Evolutionary conservation across 2,113 vertebrate species (phyloP).

Genomic region (Fukomys damarensis): DNA sequence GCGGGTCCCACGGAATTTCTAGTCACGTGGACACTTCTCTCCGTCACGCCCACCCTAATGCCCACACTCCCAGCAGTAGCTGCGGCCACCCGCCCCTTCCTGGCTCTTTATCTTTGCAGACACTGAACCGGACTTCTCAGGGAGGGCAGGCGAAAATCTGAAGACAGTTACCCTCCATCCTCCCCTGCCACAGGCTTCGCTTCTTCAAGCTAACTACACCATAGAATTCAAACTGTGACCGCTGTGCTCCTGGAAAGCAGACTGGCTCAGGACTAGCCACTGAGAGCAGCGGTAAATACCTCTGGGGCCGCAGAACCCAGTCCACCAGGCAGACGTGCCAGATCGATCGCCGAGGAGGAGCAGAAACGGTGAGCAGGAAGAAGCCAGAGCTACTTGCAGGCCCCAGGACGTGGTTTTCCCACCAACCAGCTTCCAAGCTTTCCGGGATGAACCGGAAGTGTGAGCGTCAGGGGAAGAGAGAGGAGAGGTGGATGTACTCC

Average conservation of each 20-base stretch:
- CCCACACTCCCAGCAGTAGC: accelerated
- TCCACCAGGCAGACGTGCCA: not conserved
- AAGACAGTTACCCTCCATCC: not conserved
- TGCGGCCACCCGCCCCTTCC: not conserved
- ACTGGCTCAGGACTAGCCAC: not conserved
- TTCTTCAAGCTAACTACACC: not conserved
- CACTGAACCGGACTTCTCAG: not conserved
- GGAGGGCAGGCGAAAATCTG: not conserved
- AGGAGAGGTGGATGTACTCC: too few relatives aligned
- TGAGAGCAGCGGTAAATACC: not conserved
- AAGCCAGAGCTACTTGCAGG: accelerated
- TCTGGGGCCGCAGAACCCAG: not conserved
- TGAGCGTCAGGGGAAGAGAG: not conserved
- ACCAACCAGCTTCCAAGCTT: accelerated
- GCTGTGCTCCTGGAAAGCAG: not conserved
- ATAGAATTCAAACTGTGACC: not conserved
- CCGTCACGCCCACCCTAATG: not conserved
- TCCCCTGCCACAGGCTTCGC: not conserved
- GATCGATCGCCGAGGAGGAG: not conserved
- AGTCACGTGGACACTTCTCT: not conserved
- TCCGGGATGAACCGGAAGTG: accelerated
- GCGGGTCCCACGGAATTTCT: not conserved
- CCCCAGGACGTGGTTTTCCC: not conserved
- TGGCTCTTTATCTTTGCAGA: not conserved
- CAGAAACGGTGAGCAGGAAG: not conserved